Evolutionary conservation across 2,113 vertebrate species (phyloP), one percentile per base, ranked within the genome.

Genomic region (Cyprinodon tularosa): DNA sequence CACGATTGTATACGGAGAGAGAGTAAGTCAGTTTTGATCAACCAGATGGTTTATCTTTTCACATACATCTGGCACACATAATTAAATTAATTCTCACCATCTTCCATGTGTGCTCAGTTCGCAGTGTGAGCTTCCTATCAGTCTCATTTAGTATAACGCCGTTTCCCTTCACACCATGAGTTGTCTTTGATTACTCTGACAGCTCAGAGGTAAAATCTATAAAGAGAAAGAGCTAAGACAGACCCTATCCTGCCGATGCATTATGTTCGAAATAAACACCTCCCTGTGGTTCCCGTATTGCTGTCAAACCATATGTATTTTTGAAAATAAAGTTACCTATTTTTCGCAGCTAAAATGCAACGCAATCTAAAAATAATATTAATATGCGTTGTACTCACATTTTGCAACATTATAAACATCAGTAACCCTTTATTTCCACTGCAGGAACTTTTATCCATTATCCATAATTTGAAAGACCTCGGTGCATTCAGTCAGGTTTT

Each of bases 31-130:
- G 64, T 81, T 83, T 85, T 80, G 76, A 90, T 90, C 77, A 86
- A 78, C 76, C 88, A 88, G 88, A 91, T 87, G 89, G 78, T 87
- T 80, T 77, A 83, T 92, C 79, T 87, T 57, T 83, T 86, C 71
- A 81, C 74, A 88, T 90, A 82, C 88, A 91, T 91, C 90, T 90
- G 86, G 74, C 76, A 62, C 68, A 87, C 68, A 61, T 84, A 89
- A 92, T 91, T 88, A 11, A 86, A 87, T 90, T 83, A 83, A 89
- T 91, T 89, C 83, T 78, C 82, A 83, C 69, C 82, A 82, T 83
- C 84, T 90, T 91, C 80, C 63, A 76, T 81, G 84, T 82, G 90
- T 57, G 72, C 78, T 86, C 53, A 3, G 8, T 71, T 89, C 81
- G 76, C 85, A 86, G 82, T 77, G 38, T 72, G 69, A 12, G 65